phyloP scores from a whole-genome alignment of 2,888 invertebrate species.

The Tachina grossa region DNA sequence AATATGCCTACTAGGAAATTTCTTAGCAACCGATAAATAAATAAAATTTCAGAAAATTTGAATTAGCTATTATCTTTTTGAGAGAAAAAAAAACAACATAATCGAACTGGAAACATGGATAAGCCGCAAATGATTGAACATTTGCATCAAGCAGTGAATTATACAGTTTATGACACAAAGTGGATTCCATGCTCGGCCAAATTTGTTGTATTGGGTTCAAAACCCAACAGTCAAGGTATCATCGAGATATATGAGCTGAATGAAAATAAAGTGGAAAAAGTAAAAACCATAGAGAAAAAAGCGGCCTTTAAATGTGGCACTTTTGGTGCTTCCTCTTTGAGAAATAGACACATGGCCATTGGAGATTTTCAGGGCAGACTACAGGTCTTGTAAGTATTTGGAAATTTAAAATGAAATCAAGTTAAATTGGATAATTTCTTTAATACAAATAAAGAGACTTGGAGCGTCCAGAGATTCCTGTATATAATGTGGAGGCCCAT shows the following conservation, averaged over 20 bases:
- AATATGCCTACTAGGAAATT: conserved; percentile 51
- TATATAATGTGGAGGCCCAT: conserved; percentile 92
- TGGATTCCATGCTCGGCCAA: conserved; percentile 98
- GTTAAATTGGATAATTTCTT: not conserved
- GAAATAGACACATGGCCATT: conserved; percentile 92
- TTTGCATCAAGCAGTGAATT: conserved; percentile 91
- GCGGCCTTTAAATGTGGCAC: conserved; percentile 96
- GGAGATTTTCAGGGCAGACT: conserved; percentile 94
- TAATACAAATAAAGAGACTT: conserved; percentile 86
- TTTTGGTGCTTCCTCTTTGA: conserved; percentile 93
- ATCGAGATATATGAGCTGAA: conserved; percentile 91
- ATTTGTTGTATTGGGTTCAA: conserved; percentile 93
- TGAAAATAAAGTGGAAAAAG: conserved; percentile 87
- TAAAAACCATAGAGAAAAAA: conserved; percentile 90
- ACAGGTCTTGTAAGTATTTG: conserved; percentile 88
- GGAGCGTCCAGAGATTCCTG: conserved; percentile 87
- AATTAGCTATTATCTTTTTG: not conserved
- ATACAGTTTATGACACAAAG: conserved; percentile 95
- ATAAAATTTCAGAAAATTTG: conserved; percentile 13
- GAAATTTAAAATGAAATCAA: not conserved
- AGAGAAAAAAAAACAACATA: not conserved
- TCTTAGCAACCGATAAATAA: conserved; percentile 68
- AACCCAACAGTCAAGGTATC: conserved; percentile 93
- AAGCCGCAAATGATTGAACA: conserved; percentile 96
- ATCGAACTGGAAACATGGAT: conserved; percentile 83